These are phyloP conservation scores for Drosophila saltans DNA, from an alignment of 1,140 invertebrate genomes.

Conservation along the genomic window DNA sequence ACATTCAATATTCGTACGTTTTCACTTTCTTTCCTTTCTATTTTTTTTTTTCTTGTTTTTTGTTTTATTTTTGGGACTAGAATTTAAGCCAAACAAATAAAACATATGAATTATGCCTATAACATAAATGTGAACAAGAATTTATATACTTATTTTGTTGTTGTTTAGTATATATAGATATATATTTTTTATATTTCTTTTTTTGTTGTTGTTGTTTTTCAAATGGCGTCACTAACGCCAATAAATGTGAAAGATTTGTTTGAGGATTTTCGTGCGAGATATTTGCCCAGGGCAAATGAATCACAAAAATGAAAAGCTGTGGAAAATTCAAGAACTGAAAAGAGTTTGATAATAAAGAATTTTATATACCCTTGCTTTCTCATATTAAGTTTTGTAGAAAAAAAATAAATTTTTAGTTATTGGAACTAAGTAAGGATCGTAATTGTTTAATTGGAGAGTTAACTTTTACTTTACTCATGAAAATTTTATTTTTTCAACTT, in stretches of 20 bases:
- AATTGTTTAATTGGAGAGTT: too few relatives aligned
- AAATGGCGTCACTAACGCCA: constrained; percentile 49
- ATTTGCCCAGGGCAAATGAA: constrained; percentile 34
- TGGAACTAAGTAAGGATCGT: too few relatives aligned
- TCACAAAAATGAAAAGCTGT: constrained; percentile 21
- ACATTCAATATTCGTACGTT: background rate
- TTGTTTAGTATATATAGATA: background rate
- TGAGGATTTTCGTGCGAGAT: constrained; percentile 25
- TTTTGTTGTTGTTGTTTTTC: constrained; percentile 2
- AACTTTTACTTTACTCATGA: too few relatives aligned
- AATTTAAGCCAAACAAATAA: constrained; percentile 72
- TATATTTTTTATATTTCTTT: constrained; percentile 24
- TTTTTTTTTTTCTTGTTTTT: background rate
- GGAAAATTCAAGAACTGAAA: background rate
- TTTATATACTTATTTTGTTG: constrained; percentile 19
- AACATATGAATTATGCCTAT: constrained; percentile 76
- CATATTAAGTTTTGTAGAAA: too few relatives aligned
- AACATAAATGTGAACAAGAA: constrained; percentile 48
- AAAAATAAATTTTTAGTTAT: too few relatives aligned
- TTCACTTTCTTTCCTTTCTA: background rate
- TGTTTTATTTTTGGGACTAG: constrained; percentile 21
- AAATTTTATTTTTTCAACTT: too few relatives aligned
- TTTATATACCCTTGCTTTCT: too few relatives aligned
- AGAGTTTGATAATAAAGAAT: too few relatives aligned
- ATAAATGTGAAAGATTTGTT: constrained; percentile 22